Conservation (phyloP, 2,888 invertebrate species). For the Eretmocerus hayati region DNA sequence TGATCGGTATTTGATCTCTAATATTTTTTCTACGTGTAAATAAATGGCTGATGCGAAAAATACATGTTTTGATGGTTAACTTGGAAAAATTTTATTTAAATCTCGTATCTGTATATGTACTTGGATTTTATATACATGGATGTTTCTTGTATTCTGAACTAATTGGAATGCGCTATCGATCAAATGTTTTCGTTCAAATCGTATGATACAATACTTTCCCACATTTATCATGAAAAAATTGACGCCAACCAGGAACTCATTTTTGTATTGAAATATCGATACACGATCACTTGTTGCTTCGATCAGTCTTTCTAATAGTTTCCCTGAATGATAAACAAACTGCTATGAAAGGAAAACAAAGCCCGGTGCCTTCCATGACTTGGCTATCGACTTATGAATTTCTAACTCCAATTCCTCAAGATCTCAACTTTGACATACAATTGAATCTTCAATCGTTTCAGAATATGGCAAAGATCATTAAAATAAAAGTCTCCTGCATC, state of each 20-base stretch:
- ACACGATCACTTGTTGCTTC: conserved; percentile 10
- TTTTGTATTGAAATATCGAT: conserved; percentile 10
- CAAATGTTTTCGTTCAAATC: background rate
- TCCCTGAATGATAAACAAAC: conserved; percentile 4
- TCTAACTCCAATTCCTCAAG: background rate
- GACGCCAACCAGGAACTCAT: conserved; percentile 4
- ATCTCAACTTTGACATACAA: background rate
- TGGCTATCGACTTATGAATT: background rate
- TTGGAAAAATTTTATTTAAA: conserved; percentile 18
- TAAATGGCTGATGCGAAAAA: conserved; percentile 20
- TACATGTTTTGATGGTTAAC: conserved; percentile 22
- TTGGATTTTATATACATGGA: conserved; percentile 17
- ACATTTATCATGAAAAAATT: conserved; percentile 16
- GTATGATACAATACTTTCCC: conserved; percentile 18
- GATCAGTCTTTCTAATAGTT: conserved; percentile 9
- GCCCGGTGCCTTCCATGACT: conserved; percentile 11
- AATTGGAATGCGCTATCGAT: conserved; percentile 10
- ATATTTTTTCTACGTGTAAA: conserved; percentile 26
- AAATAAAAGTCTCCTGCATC: conserved; percentile 13
- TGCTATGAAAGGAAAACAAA: background rate
- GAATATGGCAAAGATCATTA: conserved; percentile 8
- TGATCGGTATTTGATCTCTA: conserved; percentile 23
- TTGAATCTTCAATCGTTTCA: background rate
- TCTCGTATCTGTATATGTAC: conserved; percentile 11
- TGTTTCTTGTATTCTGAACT: conserved; percentile 13